Evolutionary conservation across 1,140 invertebrate species (phyloP).

Genomic region (Caenorhabditis remanei): DNA sequence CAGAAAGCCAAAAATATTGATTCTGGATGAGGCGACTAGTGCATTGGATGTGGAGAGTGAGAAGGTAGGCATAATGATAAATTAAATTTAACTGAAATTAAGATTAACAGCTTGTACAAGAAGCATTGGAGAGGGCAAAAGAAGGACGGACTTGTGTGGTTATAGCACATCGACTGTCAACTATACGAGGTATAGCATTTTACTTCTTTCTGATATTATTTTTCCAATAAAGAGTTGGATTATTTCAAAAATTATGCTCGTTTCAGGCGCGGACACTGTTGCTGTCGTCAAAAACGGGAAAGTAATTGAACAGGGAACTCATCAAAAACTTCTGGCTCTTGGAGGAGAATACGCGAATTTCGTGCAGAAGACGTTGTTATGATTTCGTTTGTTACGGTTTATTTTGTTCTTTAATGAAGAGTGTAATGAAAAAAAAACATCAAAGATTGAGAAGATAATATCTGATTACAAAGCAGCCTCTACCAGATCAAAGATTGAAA

Average conservation of each 20-base stretch:
- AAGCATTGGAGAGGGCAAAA: slow-evolving; percentile 68
- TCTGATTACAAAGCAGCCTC: no score
- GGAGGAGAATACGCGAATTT: background rate
- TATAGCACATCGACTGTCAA: slow-evolving; percentile 80
- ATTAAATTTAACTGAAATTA: background rate
- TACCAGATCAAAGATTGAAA: background rate
- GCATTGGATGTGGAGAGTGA: slow-evolving; percentile 7
- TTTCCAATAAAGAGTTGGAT: background rate
- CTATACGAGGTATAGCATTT: slow-evolving; percentile 64
- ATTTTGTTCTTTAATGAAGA: background rate
- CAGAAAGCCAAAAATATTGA: no score
- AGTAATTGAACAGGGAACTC: slow-evolving; percentile 1
- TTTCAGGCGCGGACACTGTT: slow-evolving; percentile 3
- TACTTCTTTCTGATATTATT: no score
- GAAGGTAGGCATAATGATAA: background rate
- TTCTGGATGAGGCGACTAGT: background rate
- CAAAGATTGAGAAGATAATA: background rate
- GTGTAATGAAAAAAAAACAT: background rate
- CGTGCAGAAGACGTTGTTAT: background rate
- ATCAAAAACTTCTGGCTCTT: background rate
- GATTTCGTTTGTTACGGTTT: background rate
- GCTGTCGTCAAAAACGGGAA: background rate
- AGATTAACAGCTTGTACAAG: slow-evolving; percentile 69
- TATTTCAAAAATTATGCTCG: no score
- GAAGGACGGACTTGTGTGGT: slow-evolving; percentile 79